Evolutionary conservation across 2,113 vertebrate species (phyloP), one percentile per base, ranked within the genome.

Genomic region (Leuciscus idus): DNA sequence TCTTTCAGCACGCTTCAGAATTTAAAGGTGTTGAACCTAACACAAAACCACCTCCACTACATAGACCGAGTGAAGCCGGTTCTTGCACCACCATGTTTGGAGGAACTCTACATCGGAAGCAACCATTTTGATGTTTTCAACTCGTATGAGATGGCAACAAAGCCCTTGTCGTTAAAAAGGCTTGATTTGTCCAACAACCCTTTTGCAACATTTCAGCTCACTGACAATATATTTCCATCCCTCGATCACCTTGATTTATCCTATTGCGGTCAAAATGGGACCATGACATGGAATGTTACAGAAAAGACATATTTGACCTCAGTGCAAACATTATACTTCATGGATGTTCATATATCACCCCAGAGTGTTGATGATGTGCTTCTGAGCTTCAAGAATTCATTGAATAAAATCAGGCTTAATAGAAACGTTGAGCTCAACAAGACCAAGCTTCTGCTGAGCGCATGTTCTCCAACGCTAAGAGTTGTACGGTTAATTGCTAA

Each of bases 391-490:
- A 94, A 91, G 75, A 87, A 89, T 21, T 92, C 83, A 0, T 89
- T 93, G 73, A 86, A 81, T 3, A 28, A 86, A 74, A 88, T 95
- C 72, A 91, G 83, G 82, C 83, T 96, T 86, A 91, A 92, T 39
- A 12, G 84, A 26, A 92, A 94, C 68, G 89, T 90, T 83, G 39
- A 61, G 57, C 6, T 43, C 0, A 81, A 88, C 39, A 81, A 91
- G 1, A 50, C 59, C 23, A 64, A 21, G 26, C 83, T 96, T n/a
- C 88, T 94, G 48, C 91, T 90, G 48, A 50, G 93, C 36, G 91
- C 93, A 86, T 96, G 95, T 86, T 84, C 90, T 55, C 92, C 93
- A 74, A 89, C 91, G 1, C 26, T 93, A 81, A 91, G 86, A 10
- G 61, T 36, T 4, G 84, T 96, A 62, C 85, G 92, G 7, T 86